phyloP scores from a whole-genome alignment of 2,113 vertebrate species.

The Corynorhinus townsendii region DNA sequence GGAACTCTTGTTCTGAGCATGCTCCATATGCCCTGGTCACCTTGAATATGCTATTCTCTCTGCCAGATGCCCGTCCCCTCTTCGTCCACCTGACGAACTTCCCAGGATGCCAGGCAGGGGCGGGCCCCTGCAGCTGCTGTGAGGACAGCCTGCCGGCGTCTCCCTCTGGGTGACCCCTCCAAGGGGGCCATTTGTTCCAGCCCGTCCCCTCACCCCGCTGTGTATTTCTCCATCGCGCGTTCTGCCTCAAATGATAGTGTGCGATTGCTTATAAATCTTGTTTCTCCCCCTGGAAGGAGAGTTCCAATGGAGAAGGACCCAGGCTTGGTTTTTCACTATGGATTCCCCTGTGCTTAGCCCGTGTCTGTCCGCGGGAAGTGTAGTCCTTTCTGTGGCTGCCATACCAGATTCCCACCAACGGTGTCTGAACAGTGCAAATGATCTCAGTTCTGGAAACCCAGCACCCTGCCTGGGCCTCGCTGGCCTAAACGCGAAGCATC shows the following conservation, averaged over 20 bases:
- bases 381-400: background rate
- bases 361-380: background rate
- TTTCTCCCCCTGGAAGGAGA: background rate
- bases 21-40: background rate
- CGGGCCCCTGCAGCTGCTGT: background rate
- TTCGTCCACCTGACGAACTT: background rate
- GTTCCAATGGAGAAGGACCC: background rate
- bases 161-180: background rate
- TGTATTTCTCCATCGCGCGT: fast-evolving
- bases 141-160: background rate
- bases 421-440: background rate
- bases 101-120: background rate
- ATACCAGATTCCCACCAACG: background rate
- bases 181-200: background rate
- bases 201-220: background rate
- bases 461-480: background rate
- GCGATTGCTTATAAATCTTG: background rate
- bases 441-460: background rate
- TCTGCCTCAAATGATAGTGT: background rate
- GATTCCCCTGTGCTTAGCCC: background rate
- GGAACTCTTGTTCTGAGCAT: background rate
- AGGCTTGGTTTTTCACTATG: background rate
- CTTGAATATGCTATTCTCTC: background rate
- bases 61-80: background rate
- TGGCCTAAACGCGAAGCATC: background rate